These are phyloP conservation scores for Steinernema scapterisci DNA, from an alignment of 2,888 invertebrate genomes.

Conservation along the genomic window DNA sequence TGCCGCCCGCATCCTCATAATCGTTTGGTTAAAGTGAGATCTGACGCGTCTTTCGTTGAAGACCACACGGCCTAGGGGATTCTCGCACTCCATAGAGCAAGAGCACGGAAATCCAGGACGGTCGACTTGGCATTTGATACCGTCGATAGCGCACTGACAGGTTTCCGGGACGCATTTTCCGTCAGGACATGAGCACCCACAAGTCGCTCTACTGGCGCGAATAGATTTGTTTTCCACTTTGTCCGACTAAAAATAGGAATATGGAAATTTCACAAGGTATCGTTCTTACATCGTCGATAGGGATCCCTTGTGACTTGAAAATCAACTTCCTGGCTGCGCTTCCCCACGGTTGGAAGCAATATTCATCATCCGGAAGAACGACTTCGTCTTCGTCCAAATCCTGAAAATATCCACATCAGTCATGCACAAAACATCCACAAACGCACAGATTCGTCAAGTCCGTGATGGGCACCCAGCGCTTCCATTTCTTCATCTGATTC, in stretches of 20 bases:
- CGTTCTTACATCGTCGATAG: slow-evolving; percentile 33
- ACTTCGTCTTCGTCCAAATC: slow-evolving; percentile 31
- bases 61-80: slow-evolving; percentile 88
- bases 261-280: neutral
- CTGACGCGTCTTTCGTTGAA: slow-evolving; percentile 93
- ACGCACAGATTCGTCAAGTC: no score
- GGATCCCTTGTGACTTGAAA: slow-evolving; percentile 20
- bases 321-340: slow-evolving; percentile 24
- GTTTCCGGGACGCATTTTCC: slow-evolving; percentile 92
- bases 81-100: slow-evolving; percentile 73
- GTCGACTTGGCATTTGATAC: slow-evolving; percentile 97
- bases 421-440: no score
- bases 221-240: slow-evolving; percentile 87
- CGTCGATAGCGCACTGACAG: slow-evolving; percentile 89
- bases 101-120: slow-evolving; percentile 94
- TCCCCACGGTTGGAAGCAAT: slow-evolving; percentile 25
- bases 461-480: no score
- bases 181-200: slow-evolving; percentile 85
- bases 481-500: no score
- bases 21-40: slow-evolving; percentile 93
- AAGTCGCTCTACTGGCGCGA: slow-evolving; percentile 68
- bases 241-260: slow-evolving; percentile 17
- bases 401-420: neutral
- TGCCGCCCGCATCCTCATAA: slow-evolving; percentile 78
- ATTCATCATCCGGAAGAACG: slow-evolving; percentile 4